Conservation (phyloP, 1,140 invertebrate species). For the Bombus difficillimus region DNA sequence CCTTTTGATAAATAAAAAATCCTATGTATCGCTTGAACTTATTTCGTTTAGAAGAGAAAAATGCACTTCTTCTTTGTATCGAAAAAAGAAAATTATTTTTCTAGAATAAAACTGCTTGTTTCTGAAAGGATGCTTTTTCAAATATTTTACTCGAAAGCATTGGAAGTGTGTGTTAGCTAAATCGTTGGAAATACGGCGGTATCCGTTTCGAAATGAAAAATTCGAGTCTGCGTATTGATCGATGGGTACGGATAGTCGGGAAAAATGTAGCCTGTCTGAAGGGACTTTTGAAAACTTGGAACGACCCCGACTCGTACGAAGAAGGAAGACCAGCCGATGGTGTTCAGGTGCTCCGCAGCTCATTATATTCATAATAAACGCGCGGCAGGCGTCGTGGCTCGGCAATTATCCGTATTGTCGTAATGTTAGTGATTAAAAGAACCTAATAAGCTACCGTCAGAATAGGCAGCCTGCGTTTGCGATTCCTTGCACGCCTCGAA, state of each 20-base stretch:
- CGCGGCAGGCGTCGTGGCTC: conserved; percentile 50
- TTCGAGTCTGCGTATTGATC: conserved; percentile 37
- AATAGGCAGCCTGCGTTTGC: conserved; percentile 57
- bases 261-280: conserved; percentile 37
- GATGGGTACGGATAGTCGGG: not conserved
- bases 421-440: conserved; percentile 80
- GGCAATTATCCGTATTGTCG: conserved; percentile 75
- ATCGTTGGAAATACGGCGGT: not conserved
- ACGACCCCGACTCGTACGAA: conserved; percentile 12
- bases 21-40: too few relatives aligned
- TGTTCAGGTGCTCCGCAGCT: conserved; percentile 49
- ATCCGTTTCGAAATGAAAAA: conserved; percentile 57
- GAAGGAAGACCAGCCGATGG: not conserved
- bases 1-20: too few relatives aligned
- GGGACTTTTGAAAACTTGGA: conserved; percentile 44
- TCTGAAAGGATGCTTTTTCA: not conserved
- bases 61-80: too few relatives aligned
- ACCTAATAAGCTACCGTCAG: conserved; percentile 78
- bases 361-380: conserved; percentile 70
- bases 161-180: not conserved
- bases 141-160: not conserved
- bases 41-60: too few relatives aligned
- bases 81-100: too few relatives aligned
- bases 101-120: not conserved
- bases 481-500: conserved; percentile 29